phyloP scores from a whole-genome alignment of 92 coral and sea anemone genomes.

The Palythoa caribaeorum region DNA sequence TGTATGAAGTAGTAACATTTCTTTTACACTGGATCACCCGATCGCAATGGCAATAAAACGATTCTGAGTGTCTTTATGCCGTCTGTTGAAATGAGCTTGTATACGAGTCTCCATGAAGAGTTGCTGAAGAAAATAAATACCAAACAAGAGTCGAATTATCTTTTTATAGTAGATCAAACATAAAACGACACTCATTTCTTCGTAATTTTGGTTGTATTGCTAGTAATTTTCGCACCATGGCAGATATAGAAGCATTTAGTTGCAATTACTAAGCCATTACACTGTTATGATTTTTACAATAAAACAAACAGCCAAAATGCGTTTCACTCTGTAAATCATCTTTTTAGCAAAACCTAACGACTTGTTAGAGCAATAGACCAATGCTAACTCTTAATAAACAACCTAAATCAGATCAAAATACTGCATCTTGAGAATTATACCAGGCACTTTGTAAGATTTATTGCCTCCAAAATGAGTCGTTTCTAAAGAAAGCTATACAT shows the following conservation, averaged over 20 bases:
- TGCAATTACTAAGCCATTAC: slow-evolving; percentile 46
- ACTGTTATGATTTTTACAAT: slow-evolving; percentile 36
- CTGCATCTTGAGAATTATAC: slow-evolving; percentile 32
- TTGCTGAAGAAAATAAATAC: not conserved
- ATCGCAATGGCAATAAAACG: not conserved
- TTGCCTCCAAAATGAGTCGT: slow-evolving; percentile 30
- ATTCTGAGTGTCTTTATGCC: not conserved
- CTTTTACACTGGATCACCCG: not conserved
- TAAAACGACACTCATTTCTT: slow-evolving; percentile 35
- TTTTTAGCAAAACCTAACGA: slow-evolving; percentile 2
- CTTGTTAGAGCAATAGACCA: not conserved
- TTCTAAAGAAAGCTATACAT: slow-evolving; percentile 33
- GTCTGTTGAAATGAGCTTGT: not conserved
- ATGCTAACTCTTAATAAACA: slow-evolving; percentile 1
- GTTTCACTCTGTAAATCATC: slow-evolving; percentile 22
- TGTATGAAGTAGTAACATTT: not conserved
- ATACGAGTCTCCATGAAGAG: not conserved
- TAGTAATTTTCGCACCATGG: slow-evolving; percentile 49
- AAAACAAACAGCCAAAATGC: slow-evolving; percentile 28
- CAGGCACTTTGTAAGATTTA: slow-evolving; percentile 52
- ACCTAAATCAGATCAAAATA: slow-evolving; percentile 27
- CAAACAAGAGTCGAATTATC: not conserved
- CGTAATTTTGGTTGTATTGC: slow-evolving; percentile 46
- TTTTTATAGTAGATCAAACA: slow-evolving; percentile 22
- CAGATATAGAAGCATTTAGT: slow-evolving; percentile 49